These are phyloP conservation scores for Chaitophorus viminalis DNA, from an alignment of 2,888 invertebrate species.

Conservation along the genomic window DNA sequence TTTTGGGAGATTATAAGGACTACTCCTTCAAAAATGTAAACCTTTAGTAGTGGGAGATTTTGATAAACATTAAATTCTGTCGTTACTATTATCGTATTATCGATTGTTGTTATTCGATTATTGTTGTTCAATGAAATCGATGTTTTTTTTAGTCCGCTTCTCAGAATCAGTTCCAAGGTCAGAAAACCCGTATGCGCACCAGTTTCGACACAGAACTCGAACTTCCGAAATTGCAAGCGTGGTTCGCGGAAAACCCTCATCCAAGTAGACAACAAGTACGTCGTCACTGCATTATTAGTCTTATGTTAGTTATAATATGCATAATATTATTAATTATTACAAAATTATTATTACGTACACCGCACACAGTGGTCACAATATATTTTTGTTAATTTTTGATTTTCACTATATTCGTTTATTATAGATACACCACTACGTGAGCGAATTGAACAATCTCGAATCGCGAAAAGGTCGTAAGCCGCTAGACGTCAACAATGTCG, in stretches of 20 bases:
- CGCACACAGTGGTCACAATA: too few relatives aligned
- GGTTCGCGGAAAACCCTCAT: conserved; percentile 98
- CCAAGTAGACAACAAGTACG: conserved; percentile 88
- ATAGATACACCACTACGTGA: conserved; percentile 90
- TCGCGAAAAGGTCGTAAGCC: conserved; percentile 93
- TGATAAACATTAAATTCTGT: too few relatives aligned
- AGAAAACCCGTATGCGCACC: conserved; percentile 94
- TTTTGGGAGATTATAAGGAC: too few relatives aligned
- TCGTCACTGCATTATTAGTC: neutral
- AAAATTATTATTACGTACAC: neutral
- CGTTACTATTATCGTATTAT: neutral
- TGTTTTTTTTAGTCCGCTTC: conserved; percentile 67
- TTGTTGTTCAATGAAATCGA: too few relatives aligned
- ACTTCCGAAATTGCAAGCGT: conserved; percentile 92
- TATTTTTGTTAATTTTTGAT: neutral
- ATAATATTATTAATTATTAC: neutral
- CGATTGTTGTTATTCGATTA: neutral
- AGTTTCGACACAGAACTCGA: conserved; percentile 97
- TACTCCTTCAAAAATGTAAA: too few relatives aligned
- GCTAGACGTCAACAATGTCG: conserved; percentile 93
- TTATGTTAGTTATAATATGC: too few relatives aligned
- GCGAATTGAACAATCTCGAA: conserved; percentile 90
- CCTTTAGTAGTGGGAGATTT: too few relatives aligned
- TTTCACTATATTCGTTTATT: neutral
- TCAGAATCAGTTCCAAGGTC: conserved; percentile 80